Base-by-base conservation (phyloP, 2,113 vertebrate genomes). In the Collichthys lucidus region DNA sequence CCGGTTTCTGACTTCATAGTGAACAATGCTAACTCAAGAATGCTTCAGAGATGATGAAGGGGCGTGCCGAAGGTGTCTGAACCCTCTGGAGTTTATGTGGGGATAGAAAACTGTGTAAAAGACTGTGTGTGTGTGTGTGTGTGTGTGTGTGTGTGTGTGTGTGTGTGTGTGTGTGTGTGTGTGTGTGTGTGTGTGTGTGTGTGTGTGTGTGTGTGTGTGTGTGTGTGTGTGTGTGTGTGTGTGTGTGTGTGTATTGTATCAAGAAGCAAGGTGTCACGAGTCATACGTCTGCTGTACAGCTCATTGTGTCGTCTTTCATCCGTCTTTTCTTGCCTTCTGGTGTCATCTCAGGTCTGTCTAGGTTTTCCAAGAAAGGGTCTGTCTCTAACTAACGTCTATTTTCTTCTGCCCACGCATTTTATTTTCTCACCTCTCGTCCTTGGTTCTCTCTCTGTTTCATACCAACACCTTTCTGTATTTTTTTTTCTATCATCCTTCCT, bases 321-420 rank as follows among this genome's bases (percentile, higher is more conserved):
- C 44, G 62, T 87, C 77, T 83, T 60, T 26, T 74, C 77, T 61
- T 47, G 26, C 71, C 55, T 77, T 56, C 70, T 86, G 68, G 66
- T 69, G 42, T 91, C 44, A 50, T 80, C 60, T 85, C 80, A 42
- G 49, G 42, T 84, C 67, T 89, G 70, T 85, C 76, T 82, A 49
- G 72, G 73, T 71, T 77, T 57, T 81, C 80, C 84, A 35, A 40
- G 17, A 74, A 80, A 80, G 35, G 56, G 4, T 47, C 77, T 77
- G 53, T 80, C 74, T 82, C 46, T 46, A 76, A 90, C 74, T 79
- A 80, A 86, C 82, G 40, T 72, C 61, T 84, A 3, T 90, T 77
- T n/a, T 85, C 74, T 75, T 89, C 83, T 91, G 63, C 79, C 76
- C 79, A 66, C 73, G 55, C 67, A 26, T 84, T 74, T 85, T 62